A percentile compares a stretch with the other conserved stretches of the same genome.
Evolutionary conservation across 2,113 vertebrate species (phyloP).

Genomic region (Dascyllus trimaculatus): DNA sequence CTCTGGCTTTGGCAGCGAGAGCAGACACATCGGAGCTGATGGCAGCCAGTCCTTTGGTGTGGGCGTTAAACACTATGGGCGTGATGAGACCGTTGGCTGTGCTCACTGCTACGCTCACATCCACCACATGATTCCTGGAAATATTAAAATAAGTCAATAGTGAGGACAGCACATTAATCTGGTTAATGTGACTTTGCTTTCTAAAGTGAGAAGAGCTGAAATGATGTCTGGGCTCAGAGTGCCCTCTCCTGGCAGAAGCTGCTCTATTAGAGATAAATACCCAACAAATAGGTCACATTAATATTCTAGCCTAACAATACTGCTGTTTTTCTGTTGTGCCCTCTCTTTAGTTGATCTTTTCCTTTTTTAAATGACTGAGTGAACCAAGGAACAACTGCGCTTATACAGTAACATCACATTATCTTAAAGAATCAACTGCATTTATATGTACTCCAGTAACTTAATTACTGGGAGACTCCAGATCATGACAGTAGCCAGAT

Average conservation of each 20-base stretch:
- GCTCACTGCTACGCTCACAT: slow-evolving; percentile 94
- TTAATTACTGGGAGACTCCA: too few species aligned
- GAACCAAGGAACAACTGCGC: too few species aligned
- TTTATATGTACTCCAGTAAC: too few species aligned
- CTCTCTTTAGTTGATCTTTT: neutral
- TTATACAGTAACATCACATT: too few species aligned
- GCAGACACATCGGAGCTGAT: slow-evolving; percentile 90
- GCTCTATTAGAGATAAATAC: neutral
- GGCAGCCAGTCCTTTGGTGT: slow-evolving; percentile 92
- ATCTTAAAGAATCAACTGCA: too few species aligned
- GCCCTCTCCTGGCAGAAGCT: slow-evolving; percentile 39
- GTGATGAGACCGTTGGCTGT: slow-evolving; percentile 95
- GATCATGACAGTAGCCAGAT: too few species aligned
- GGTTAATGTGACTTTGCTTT: neutral
- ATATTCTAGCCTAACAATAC: neutral
- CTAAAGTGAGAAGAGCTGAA: accelerated
- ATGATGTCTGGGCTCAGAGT: neutral
- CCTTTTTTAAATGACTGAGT: too few species aligned
- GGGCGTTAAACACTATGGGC: slow-evolving; percentile 97
- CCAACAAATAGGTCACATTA: neutral
- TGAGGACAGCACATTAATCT: neutral
- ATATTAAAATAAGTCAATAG: neutral
- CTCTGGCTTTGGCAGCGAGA: slow-evolving; percentile 92
- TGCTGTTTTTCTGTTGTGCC: neutral
- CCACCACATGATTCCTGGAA: slow-evolving; percentile 96